These are phyloP conservation scores for Rhyacichthys aspro DNA, from an alignment of 2,797 vertebrate genomes.

Conservation along the genomic window DNA sequence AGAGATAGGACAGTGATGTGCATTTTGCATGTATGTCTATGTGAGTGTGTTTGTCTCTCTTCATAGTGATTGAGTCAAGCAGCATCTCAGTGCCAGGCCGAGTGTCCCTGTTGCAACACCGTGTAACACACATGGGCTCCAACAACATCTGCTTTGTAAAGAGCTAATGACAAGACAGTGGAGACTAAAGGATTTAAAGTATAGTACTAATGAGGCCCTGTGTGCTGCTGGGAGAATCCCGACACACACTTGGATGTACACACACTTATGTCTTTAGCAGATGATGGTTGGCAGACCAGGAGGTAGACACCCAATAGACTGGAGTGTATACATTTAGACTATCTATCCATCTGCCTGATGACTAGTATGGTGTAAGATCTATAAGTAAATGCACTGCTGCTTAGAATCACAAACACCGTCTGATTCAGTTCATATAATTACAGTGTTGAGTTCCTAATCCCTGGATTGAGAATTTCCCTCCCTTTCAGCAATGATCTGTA, in stretches of 20 bases:
- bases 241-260: constrained; percentile 40
- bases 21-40: constrained; percentile 26
- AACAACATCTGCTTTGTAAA: constrained; percentile 83
- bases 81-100: constrained; percentile 55
- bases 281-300: constrained; percentile 51
- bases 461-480: constrained; percentile 76
- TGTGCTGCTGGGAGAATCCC: constrained; percentile 74
- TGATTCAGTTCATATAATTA: constrained; percentile 76
- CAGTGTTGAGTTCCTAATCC: constrained; percentile 85
- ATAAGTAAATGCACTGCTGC: constrained; percentile 15
- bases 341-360: constrained; percentile 33
- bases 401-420: constrained; percentile 37
- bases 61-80: constrained; percentile 59
- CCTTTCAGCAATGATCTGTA: constrained; percentile 78
- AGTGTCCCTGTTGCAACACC: constrained; percentile 73
- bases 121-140: constrained; percentile 74
- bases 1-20: constrained; percentile 59
- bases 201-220: constrained; percentile 80
- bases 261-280: constrained; percentile 53
- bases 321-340: constrained; percentile 37
- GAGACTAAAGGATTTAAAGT: constrained; percentile 75
- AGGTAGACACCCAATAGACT: constrained; percentile 53
- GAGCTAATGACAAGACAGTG: constrained; percentile 81
- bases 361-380: constrained; percentile 4
- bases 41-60: constrained; percentile 22